These are phyloP conservation scores for Matsumyia berberina DNA, from an alignment of 2,888 invertebrate genomes.

Conservation along the genomic window DNA sequence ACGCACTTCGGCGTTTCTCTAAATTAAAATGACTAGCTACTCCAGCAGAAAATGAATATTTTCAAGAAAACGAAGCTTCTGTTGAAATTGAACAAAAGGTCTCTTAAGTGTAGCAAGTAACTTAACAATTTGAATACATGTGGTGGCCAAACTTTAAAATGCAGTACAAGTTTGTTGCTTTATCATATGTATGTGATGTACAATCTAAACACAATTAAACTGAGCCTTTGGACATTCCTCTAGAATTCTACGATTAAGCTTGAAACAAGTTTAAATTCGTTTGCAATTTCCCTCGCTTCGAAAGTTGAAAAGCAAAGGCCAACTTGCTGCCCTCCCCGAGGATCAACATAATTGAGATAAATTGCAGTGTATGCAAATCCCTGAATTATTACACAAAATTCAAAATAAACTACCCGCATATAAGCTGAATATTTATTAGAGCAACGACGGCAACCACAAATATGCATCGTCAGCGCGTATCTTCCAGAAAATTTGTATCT, in stretches of 20 bases:
- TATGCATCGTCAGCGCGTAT: constrained; percentile 70
- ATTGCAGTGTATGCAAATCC: constrained; percentile 69
- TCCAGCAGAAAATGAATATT: no score
- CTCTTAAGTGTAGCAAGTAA: no score
- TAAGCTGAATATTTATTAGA: constrained; percentile 59
- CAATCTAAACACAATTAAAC: constrained; percentile 11
- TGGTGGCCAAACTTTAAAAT: no score
- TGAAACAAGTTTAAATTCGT: constrained; percentile 37
- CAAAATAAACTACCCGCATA: constrained; percentile 59
- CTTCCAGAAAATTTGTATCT: constrained; percentile 64
- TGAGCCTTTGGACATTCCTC: constrained; percentile 12
- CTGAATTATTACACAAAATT: constrained; percentile 63
- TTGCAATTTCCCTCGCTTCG: constrained; percentile 15
- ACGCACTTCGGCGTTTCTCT: no score
- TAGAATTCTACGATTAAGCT: constrained; percentile 31
- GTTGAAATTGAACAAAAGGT: no score
- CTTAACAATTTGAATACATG: no score
- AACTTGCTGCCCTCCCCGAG: constrained; percentile 39
- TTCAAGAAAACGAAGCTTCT: no score
- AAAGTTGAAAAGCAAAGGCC: constrained; percentile 24
- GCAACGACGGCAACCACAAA: constrained; percentile 47
- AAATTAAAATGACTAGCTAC: no score
- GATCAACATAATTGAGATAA: constrained; percentile 70
- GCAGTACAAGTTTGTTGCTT: no score
- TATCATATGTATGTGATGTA: not conserved